Conservation (phyloP, 1,140 invertebrate species). For the Sycophaga agraensis region DNA sequence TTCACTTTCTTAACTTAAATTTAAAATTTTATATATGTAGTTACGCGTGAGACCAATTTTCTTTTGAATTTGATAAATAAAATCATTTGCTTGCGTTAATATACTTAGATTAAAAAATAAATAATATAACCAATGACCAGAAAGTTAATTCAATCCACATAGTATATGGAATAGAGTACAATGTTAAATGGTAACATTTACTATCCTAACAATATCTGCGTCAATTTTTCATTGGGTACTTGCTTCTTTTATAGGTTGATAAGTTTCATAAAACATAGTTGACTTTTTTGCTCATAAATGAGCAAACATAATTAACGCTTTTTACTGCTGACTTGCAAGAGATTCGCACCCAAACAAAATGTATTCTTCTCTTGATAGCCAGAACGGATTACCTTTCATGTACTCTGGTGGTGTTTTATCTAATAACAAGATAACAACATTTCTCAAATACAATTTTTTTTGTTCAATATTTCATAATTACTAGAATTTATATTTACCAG, state of each 20-base stretch:
- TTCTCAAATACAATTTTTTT: background rate
- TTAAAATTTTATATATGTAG: too few species aligned
- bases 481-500: constrained; percentile 39
- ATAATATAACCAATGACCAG: too few species aligned
- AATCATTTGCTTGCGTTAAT: too few species aligned
- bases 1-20: too few species aligned
- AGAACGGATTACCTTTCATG: constrained; percentile 54
- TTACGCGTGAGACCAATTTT: too few species aligned
- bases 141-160: too few species aligned
- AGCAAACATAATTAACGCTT: background rate
- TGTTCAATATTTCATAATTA: background rate
- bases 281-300: constrained; percentile 1
- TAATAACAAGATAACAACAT: constrained; percentile 33
- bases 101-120: too few species aligned
- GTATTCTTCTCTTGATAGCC: constrained; percentile 58
- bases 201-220: constrained; percentile 37
- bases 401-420: constrained; percentile 55
- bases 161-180: constrained; percentile 51
- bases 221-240: background rate
- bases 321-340: constrained; percentile 44
- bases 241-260: background rate
- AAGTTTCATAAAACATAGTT: constrained; percentile 26
- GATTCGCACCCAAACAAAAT: constrained; percentile 58
- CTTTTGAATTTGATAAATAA: too few species aligned
- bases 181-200: constrained; percentile 47